Percentiles rank a stretch among this genome's conserved stretches.
Conservation (phyloP, 2,888 invertebrate species). For the Ligdia adustata region DNA sequence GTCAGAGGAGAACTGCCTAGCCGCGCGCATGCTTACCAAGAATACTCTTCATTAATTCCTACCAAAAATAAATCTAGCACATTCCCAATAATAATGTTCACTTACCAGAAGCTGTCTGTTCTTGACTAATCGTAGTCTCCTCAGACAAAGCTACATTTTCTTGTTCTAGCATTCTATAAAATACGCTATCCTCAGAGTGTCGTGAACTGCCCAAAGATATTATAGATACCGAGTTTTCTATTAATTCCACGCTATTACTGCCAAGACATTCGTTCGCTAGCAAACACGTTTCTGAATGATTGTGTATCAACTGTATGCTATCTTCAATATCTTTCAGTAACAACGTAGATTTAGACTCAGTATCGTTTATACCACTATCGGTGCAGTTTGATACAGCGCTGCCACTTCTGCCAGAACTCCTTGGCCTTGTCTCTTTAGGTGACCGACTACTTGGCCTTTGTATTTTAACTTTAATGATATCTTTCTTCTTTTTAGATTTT, state of each 20-base stretch:
- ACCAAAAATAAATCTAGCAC: too few relatives aligned
- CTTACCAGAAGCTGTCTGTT: constrained; percentile 39
- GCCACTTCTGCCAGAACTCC: constrained; percentile 20
- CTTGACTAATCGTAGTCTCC: constrained; percentile 43
- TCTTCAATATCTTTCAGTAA: constrained; percentile 44
- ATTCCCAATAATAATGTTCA: too few relatives aligned
- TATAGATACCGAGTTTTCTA: constrained; percentile 56
- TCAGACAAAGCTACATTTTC: constrained; percentile 38
- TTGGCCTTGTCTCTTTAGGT: too few relatives aligned
- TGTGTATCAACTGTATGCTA: constrained; percentile 70
- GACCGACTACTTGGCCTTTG: constrained; percentile 49
- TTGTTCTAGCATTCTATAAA: constrained; percentile 33
- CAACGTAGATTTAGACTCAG: constrained; percentile 40
- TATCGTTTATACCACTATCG: constrained; percentile 63
- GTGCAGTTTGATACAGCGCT: constrained; percentile 45
- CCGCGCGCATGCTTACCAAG: too few relatives aligned
- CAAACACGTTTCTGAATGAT: constrained; percentile 74
- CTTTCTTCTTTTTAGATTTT: constrained; percentile 58
- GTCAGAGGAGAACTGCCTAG: too few relatives aligned
- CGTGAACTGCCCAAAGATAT: constrained; percentile 51
- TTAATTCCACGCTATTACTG: constrained; percentile 56
- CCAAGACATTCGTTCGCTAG: constrained; percentile 65
- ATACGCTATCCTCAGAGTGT: constrained; percentile 33
- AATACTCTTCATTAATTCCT: too few relatives aligned
- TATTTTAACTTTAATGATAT: constrained; percentile 75